Evolutionary conservation across 2,888 invertebrate genomes (phyloP).

Genomic region (Oscheius myriophilus): DNA sequence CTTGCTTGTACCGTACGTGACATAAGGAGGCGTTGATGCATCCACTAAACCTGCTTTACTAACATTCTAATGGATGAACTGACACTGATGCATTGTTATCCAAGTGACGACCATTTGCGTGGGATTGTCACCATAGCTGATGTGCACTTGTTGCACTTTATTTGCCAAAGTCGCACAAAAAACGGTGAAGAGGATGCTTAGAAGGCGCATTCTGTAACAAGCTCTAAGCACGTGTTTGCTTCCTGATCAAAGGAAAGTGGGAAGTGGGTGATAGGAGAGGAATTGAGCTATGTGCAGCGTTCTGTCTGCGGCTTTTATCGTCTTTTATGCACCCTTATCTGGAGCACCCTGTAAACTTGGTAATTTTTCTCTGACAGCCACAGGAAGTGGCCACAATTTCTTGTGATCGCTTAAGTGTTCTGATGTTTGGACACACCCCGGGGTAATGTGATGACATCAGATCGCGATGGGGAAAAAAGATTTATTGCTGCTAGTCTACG

Average conservation of each 20-base stretch:
- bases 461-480: background rate
- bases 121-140: constrained; percentile 36
- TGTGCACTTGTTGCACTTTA: constrained; percentile 45
- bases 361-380: no score
- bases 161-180: constrained; percentile 5
- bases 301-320: no score
- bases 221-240: no score
- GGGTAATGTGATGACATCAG: background rate
- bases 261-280: no score
- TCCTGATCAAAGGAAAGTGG: no score
- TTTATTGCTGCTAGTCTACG: background rate
- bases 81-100: constrained; percentile 42
- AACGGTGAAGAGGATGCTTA: background rate
- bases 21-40: constrained; percentile 2
- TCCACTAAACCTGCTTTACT: constrained; percentile 5
- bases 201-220: no score
- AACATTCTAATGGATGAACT: constrained; percentile 5
- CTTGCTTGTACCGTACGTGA: constrained; percentile 9
- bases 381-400: no score
- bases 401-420: no score
- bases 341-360: no score
- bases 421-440: no score
- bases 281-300: no score
- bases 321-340: no score
- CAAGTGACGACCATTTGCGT: constrained; percentile 50